Evolutionary conservation across 2,113 vertebrate species (phyloP), one percentile per base, ranked within the genome.

Genomic region (Collichthys lucidus): DNA sequence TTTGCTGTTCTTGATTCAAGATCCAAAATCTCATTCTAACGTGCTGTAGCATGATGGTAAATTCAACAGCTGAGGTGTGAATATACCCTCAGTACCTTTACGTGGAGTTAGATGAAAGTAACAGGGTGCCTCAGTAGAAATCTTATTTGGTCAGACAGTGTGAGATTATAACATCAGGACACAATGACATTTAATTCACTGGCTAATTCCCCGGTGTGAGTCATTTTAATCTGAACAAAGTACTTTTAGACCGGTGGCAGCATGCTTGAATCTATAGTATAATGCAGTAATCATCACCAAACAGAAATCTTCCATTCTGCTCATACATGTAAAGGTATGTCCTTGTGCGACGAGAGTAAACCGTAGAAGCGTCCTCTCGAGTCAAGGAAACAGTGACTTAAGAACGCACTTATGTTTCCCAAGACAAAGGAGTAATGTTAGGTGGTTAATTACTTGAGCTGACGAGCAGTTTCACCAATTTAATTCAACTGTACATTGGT

Each of bases 391-490:
- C 55, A 61, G 9, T 2, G 17, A 49, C 60, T 67, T 50, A 31
- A 65, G 20, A 77, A 56, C 26, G 61, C 79, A 63, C 59, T 63
- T 31, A 5, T 63, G 64, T 83, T 59, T 74, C 10, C 29, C 31
- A 29, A 66, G 77, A 88, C 80, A 86, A 90, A 83, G 76, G 79
- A 56, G n/a, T 35, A 42, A 81, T 74, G 59, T 52, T 40, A 62
- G 81, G 74, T 86, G 77, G 62, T 88, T 91, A 87, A 89, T 89
- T 86, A 84, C 82, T 86, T 55, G 60, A 66, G 81, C 61, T 65
- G 76, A 74, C 11, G 57, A 84, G 63, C 52, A 70, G 55, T 66
- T 82, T 70, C 69, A 71, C 86, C 75, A 63, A 26, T 77, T 70
- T 35, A 68, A 72, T 67, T 78, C 55, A 65, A 78, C 59, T 74